phyloP scores from a whole-genome alignment of 2,797 vertebrate species.

The Oreochromis mossambicus region DNA sequence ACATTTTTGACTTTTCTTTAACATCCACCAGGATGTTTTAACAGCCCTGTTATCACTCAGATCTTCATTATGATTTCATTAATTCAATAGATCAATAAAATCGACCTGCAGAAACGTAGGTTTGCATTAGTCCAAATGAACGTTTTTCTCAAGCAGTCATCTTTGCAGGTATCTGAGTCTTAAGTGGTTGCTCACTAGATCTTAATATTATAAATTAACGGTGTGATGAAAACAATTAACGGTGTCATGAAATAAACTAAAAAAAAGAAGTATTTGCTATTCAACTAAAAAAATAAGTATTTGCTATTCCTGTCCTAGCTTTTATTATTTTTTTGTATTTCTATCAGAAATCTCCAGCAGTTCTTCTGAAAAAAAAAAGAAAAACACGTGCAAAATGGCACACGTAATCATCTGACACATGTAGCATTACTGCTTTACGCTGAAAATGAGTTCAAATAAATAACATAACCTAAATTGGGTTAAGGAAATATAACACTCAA shows the following conservation, averaged over 20 bases:
- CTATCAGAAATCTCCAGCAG: neutral
- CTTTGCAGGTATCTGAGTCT: neutral
- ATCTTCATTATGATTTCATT: neutral
- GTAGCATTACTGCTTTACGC: neutral
- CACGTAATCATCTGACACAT: neutral
- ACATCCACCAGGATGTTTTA: neutral
- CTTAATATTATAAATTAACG: neutral
- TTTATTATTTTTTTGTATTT: neutral
- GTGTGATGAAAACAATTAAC: neutral
- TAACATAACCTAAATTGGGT: rapidly evolving
- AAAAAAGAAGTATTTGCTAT: neutral
- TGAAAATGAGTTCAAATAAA: neutral
- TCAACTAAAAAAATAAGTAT: neutral
- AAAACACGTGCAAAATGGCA: neutral
- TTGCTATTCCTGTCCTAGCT: neutral
- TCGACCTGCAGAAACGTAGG: neutral
- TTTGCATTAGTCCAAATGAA: neutral
- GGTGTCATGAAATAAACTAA: neutral
- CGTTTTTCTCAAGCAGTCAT: neutral
- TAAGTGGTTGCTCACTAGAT: neutral
- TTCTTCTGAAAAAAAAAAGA: neutral
- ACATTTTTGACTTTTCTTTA: neutral
- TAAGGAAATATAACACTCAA: neutral
- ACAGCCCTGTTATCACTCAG: neutral
- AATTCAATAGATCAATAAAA: conserved; percentile 19